Evolutionary conservation across 2,797 vertebrate genomes (phyloP).

Genomic region (Odontamblyopus lacepedii): DNA sequence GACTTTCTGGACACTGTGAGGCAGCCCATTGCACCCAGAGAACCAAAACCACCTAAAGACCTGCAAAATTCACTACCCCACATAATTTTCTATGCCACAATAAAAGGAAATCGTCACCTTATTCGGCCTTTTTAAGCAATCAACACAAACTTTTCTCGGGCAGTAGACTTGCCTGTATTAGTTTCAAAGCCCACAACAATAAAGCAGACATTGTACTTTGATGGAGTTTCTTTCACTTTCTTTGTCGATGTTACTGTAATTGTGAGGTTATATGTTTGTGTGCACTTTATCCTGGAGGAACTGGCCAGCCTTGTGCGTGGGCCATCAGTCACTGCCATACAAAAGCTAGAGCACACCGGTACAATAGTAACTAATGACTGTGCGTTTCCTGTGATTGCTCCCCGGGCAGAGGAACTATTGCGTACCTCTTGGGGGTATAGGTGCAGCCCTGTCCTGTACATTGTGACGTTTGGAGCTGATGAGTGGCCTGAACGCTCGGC

Average conservation of each 20-base stretch:
- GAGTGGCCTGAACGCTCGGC: conserved; percentile 57
- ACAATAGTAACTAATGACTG: conserved; percentile 69
- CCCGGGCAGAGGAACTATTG: conserved; percentile 45
- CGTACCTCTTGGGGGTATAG: conserved; percentile 36
- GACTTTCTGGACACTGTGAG: background rate
- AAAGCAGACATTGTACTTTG: conserved; percentile 4
- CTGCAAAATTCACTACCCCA: background rate
- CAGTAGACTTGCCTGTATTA: background rate
- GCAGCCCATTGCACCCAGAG: background rate
- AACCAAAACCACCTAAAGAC: background rate
- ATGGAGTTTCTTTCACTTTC: conserved; percentile 16
- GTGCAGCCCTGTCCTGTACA: conserved; percentile 22
- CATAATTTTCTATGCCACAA: background rate
- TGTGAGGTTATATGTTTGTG: conserved; percentile 36
- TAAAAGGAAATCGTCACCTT: background rate
- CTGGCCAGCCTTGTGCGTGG: conserved; percentile 31
- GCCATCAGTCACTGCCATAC: conserved; percentile 66
- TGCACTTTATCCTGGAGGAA: conserved; percentile 41
- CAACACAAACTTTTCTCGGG: background rate
- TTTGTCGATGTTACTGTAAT: conserved; percentile 31
- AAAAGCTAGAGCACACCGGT: conserved; percentile 47
- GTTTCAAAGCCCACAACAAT: conserved; percentile 8
- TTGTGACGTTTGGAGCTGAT: conserved; percentile 33
- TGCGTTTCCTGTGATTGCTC: conserved; percentile 63
- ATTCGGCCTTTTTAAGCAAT: background rate